Conservation (phyloP, 2,888 invertebrate genomes). For the Cordilura impudica region DNA sequence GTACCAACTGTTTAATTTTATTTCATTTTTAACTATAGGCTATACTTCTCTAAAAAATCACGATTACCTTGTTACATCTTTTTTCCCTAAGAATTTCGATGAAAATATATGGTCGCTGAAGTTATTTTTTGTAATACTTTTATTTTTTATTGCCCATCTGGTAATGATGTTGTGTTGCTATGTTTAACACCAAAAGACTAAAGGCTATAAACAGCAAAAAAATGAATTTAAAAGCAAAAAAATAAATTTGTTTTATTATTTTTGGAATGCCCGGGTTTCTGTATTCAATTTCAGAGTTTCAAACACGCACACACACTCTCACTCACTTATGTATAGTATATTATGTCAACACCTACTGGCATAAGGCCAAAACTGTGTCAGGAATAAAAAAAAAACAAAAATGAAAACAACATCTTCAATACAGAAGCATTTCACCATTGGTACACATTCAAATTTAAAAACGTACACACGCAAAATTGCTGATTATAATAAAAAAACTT, state of each 20-base stretch:
- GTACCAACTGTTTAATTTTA: too few relatives aligned
- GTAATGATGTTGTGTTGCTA: conserved; percentile 44
- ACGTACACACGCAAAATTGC: too few relatives aligned
- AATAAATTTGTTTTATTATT: conserved; percentile 44
- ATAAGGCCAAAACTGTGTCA: conserved; percentile 62
- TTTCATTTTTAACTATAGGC: too few relatives aligned
- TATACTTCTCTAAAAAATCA: too few relatives aligned
- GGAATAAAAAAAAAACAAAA: conserved; percentile 33
- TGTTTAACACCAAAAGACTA: conserved; percentile 54
- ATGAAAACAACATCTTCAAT: not conserved
- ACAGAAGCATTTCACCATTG: not conserved
- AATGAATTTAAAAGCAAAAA: not conserved
- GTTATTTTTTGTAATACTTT: not conserved
- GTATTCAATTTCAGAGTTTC: conserved; percentile 46
- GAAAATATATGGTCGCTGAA: conserved; percentile 13
- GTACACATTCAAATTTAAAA: too few relatives aligned
- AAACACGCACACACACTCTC: not conserved
- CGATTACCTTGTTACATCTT: too few relatives aligned
- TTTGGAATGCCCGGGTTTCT: conserved; percentile 30
- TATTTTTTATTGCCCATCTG: conserved; percentile 44
- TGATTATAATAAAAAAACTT: too few relatives aligned
- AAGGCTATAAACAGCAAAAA: conserved; percentile 23
- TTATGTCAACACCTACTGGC: conserved; percentile 62
- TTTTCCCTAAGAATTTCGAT: not conserved
- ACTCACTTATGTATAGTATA: conserved; percentile 29